A percentile compares a stretch with the other conserved stretches of the same genome.
Conservation (phyloP, 2,113 vertebrate genomes). For the Seriola dumerili region DNA sequence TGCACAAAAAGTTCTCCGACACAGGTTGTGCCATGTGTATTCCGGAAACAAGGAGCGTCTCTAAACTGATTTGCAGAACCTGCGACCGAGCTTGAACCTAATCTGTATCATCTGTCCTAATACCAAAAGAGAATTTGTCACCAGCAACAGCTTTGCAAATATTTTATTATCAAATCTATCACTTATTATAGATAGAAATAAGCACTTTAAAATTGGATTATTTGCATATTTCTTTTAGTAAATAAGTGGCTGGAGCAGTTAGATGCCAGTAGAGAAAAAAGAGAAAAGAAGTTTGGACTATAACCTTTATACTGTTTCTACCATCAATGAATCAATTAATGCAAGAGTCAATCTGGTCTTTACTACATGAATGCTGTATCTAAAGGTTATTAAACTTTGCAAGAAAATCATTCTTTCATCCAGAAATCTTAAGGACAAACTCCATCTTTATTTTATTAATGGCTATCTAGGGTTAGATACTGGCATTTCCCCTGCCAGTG, state of each 20-base stretch:
- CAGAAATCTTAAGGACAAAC: neutral
- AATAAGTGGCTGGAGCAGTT: too few species aligned
- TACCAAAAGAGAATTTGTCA: neutral
- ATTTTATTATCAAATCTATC: neutral
- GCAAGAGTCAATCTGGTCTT: neutral
- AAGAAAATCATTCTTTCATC: neutral
- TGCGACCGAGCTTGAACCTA: neutral
- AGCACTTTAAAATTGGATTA: too few species aligned
- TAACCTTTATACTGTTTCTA: neutral
- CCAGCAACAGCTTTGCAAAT: neutral
- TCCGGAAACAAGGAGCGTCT: neutral
- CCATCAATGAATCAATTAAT: neutral
- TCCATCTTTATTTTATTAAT: slow-evolving; percentile 1
- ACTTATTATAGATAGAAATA: neutral
- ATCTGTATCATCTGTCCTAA: neutral
- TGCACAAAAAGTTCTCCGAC: neutral
- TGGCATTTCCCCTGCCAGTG: slow-evolving; percentile 8
- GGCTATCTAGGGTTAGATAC: neutral
- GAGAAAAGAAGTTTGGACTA: neutral
- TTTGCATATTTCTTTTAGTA: neutral
- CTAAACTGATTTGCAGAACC: neutral
- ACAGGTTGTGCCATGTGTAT: neutral
- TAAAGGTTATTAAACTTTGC: neutral
- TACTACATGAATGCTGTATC: neutral
- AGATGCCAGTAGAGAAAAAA: neutral